A percentile compares a stretch with the other conserved stretches of the same genome.
These are phyloP conservation scores for Patella pellucida DNA, from an alignment of 2,888 invertebrate genomes.

Conservation along the genomic window DNA sequence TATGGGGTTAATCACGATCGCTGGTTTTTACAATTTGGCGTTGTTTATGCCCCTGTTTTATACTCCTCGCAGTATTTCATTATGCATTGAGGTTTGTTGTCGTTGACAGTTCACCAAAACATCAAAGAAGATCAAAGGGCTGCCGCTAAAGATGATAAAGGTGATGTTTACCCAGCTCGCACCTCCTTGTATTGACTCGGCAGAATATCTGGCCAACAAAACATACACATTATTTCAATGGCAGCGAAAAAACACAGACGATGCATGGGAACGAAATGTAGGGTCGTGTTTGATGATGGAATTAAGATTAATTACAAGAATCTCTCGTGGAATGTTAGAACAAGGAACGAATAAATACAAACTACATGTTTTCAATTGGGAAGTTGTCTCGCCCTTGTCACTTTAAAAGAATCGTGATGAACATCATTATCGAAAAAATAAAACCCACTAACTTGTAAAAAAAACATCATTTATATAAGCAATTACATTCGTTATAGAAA, in stretches of 20 bases:
- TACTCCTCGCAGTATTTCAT: slow-evolving; percentile 8
- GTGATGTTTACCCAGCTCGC: slow-evolving; percentile 11
- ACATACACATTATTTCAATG: slow-evolving; percentile 12
- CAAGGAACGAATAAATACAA: not conserved
- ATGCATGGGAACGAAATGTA: slow-evolving; percentile 11
- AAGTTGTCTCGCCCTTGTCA: no score
- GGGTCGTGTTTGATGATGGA: slow-evolving; percentile 7
- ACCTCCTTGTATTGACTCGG: slow-evolving; percentile 7
- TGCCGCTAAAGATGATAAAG: slow-evolving; percentile 11
- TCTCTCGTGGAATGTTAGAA: slow-evolving; percentile 8
- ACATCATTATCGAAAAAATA: no score
- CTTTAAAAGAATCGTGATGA: no score
- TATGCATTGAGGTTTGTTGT: slow-evolving; percentile 11
- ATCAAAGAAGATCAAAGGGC: slow-evolving; percentile 6
- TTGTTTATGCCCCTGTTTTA: slow-evolving; percentile 10
- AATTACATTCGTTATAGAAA: no score
- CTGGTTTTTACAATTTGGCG: not conserved
- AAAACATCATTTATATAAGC: no score
- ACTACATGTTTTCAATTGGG: not conserved
- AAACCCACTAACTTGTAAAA: no score
- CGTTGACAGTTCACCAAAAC: slow-evolving; percentile 12
- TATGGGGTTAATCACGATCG: slow-evolving; percentile 3
- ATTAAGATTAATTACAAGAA: slow-evolving; percentile 12
- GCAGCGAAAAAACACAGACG: not conserved
- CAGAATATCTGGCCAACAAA: slow-evolving; percentile 11